phyloP scores from a whole-genome alignment of 2,113 vertebrate genomes.

The Micronycteris hirsuta region DNA sequence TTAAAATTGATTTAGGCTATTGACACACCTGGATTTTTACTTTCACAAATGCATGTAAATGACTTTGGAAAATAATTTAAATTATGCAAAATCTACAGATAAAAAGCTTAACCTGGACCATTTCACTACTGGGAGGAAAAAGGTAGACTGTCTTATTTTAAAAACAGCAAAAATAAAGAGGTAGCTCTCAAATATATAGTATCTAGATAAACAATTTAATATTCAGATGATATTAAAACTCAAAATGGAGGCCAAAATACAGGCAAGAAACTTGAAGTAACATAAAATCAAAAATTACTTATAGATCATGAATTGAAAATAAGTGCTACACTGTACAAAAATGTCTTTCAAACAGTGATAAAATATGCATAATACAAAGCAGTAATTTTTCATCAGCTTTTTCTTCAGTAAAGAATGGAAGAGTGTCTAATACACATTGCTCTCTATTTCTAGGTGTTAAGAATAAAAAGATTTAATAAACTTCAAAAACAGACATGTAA shows the following conservation, averaged over 20 bases:
- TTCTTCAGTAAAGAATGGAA: background rate
- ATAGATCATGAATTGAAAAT: background rate
- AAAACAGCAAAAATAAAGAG: background rate
- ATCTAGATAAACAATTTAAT: background rate
- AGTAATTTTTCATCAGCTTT: background rate
- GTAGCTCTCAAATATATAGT: background rate
- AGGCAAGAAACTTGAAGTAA: background rate
- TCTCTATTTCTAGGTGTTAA: background rate
- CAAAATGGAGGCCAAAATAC: background rate
- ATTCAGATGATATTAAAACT: background rate
- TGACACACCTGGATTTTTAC: background rate
- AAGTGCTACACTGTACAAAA: background rate
- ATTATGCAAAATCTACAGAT: background rate
- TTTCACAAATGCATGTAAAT: background rate
- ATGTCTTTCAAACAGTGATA: background rate
- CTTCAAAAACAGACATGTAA: background rate
- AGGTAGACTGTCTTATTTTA: background rate
- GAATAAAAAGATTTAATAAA: background rate
- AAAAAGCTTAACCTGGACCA: background rate
- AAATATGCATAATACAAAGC: background rate
- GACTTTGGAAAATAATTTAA: background rate
- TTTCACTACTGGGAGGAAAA: background rate
- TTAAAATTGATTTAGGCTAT: background rate
- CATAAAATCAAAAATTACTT: background rate
- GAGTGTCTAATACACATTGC: background rate